Base-by-base conservation (phyloP, 2,797 vertebrate species). In the Pagetopsis macropterus region DNA sequence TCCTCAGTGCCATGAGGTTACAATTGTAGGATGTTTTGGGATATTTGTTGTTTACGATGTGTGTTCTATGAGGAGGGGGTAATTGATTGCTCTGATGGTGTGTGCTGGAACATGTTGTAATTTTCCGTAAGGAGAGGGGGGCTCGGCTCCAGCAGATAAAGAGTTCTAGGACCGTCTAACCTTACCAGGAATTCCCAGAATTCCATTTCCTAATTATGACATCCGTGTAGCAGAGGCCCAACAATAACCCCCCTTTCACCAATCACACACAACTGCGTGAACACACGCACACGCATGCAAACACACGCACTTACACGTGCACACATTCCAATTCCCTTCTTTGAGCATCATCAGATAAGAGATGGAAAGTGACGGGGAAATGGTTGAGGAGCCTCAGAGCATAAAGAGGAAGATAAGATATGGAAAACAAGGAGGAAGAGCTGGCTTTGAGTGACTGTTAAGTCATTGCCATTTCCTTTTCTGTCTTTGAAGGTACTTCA, bases 201-300 rank as follows among this genome's bases (percentile, higher is more conserved):
- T 93, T 92, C 84, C 84, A 88, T 76, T 84, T 93, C 83, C 88
- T 93, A 94, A 92, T 94, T 93, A 93, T 90, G 91, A 90, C 89
- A 92, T 93, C 79, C 70, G 59, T 27, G 49, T 64, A 87, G 75
- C 76, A 87, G 83, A 75, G 82, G 65, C 84, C 83, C 76, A 81
- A 74, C 71, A 82, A 64, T 37, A 65, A 71, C 31, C 46, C 66
- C 8, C 27, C 11, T 65, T 19, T 49, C 15, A n/a, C 37, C 27
- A 58, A 65, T 46, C 76, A 46, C 75, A 82, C 81, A 87, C 55
- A 62, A 52, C 57, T 75, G 65, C 50, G 12, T 69, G 65, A 74
- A 82, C 72, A 81, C 82, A 60, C 59, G 72, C 58, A 55, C 40
- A 8, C 55, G 73, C 27, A n/a, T 54, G 33, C 33, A 76, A 59